Evolutionary conservation across 2,113 vertebrate genomes (phyloP).

Genomic region (Aphyosemion australe): DNA sequence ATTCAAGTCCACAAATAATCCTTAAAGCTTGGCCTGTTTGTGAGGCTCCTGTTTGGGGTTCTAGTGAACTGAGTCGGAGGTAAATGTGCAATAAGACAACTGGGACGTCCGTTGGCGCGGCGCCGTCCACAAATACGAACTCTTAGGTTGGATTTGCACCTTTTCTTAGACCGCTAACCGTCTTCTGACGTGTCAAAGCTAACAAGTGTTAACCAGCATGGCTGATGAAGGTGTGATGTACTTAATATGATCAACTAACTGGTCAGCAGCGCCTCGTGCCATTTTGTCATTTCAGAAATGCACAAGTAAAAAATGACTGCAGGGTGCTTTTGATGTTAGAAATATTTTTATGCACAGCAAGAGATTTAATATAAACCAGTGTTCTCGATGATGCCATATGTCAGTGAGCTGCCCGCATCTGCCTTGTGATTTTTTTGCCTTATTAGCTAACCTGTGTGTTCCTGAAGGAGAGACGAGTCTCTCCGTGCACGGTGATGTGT

Average conservation of each 20-base stretch:
- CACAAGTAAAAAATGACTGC: conserved; percentile 27
- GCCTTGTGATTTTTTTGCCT: conserved; percentile 53
- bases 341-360: conserved; percentile 13
- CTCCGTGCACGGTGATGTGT: conserved; percentile 1
- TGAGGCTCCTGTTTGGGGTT: not conserved
- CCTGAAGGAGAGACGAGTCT: conserved; percentile 1
- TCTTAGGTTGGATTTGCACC: not conserved
- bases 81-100: conserved; percentile 1
- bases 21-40: conserved; percentile 1
- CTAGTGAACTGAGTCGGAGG: not conserved
- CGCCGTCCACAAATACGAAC: conserved; percentile 15
- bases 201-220: conserved; percentile 30
- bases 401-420: conserved; percentile 30
- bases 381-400: conserved; percentile 27
- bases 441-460: conserved; percentile 33
- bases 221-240: not conserved
- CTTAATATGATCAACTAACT: not conserved
- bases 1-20: not conserved
- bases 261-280: conserved; percentile 3
- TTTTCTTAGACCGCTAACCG: conserved; percentile 3
- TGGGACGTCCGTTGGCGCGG: not conserved
- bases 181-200: conserved; percentile 6
- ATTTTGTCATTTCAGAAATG: conserved; percentile 41
- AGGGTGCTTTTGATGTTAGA: conserved; percentile 30
- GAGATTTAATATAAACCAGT: conserved; percentile 13